Conservation (phyloP, 2,113 vertebrate genomes). For the Serranochromis macrocephalus region DNA sequence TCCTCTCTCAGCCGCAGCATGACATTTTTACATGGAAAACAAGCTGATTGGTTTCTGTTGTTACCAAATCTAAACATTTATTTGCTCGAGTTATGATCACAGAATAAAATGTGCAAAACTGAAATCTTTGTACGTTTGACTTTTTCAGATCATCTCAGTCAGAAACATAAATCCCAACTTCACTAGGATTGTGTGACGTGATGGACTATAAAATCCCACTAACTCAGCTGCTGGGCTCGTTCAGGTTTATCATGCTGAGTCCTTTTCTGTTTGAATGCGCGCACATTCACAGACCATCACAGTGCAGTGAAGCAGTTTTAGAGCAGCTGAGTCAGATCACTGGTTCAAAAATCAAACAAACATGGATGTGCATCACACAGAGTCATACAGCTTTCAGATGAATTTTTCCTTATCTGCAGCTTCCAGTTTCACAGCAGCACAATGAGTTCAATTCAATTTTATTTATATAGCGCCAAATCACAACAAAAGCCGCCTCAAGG, state of each 20-base stretch:
- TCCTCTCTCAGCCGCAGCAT: fast-evolving
- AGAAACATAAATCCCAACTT: fast-evolving
- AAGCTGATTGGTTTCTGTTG: background rate
- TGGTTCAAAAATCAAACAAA: background rate
- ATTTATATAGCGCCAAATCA: no score
- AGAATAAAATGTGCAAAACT: background rate
- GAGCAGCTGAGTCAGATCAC: background rate
- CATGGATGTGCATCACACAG: fast-evolving
- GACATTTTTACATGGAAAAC: fast-evolving
- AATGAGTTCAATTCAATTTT: background rate
- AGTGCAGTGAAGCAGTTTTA: background rate
- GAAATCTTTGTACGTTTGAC: fast-evolving
- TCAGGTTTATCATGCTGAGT: background rate
- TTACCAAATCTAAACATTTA: fast-evolving
- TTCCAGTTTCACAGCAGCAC: background rate
- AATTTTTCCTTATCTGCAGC: background rate
- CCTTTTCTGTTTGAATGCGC: background rate
- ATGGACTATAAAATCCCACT: background rate
- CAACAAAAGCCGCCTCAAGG: no score
- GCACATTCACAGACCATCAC: fast-evolving
- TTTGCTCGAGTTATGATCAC: fast-evolving
- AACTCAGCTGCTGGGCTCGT: fast-evolving
- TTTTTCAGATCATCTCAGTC: background rate
- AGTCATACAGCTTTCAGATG: fast-evolving
- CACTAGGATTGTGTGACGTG: fast-evolving